Evolutionary conservation across 2,797 vertebrate species (phyloP), one percentile per base, ranked within the genome.

Genomic region (Myotis daubentonii): DNA sequence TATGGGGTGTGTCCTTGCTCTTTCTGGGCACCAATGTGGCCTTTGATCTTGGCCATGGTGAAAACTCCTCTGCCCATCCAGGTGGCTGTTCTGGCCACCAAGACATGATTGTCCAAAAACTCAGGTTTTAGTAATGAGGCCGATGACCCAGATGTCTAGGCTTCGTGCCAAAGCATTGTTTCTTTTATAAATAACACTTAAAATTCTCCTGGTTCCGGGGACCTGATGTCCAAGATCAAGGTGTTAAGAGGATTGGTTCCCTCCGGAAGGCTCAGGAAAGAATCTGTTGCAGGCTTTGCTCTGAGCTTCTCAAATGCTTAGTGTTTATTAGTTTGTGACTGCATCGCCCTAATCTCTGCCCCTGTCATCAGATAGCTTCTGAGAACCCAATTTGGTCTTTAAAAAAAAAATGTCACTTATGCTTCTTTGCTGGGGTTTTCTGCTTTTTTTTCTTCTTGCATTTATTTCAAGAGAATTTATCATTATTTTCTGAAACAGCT

Each of bases 401-500:
- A 80, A 17, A 53, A 75, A 25, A 55, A 62, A 10, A 53, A 60
- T 60, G 23, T 49, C 57, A n/a, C 28, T 76, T 80, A 4, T 38
- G 10, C 20, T 83, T 90, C 23, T 84, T 94, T 71, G 28, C 80
- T 84, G 28, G 11, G 22, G 2, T 74, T 82, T 90, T 87, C 30
- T 76, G 12, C 41, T 72, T 80, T 85, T 71, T 71, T 57, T 85
- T 55, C 65, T 57, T 25, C 8, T 9, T 20, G 3, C 36, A 44
- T 70, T 62, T 84, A 49, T 88, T 81, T 86, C 5, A 87, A 72
- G 79, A 65, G 55, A 76, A 82, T 82, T 87, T 89, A 2, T 75
- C n/a, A 49, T 68, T 70, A 51, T 53, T 81, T 79, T 36, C 75
- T 76, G 12, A 70, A 86, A 55, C 70, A 93, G 20, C 20, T 86